Conservation (phyloP, 2,888 invertebrate genomes). For the Cistogaster globosa region DNA sequence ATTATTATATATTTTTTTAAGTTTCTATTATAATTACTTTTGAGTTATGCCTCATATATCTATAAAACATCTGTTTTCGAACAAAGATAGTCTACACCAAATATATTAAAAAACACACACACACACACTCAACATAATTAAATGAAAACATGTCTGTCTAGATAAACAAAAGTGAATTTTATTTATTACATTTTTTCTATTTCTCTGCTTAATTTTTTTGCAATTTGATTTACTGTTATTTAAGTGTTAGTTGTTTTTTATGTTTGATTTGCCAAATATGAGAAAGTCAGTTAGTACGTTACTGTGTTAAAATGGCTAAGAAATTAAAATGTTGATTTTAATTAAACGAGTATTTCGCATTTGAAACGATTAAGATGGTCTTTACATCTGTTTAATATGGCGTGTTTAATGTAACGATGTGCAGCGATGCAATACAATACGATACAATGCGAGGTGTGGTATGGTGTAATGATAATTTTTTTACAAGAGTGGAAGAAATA, state of each 20-base stretch:
- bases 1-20: too few relatives aligned
- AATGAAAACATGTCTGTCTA: conserved; percentile 38
- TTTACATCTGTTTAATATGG: conserved; percentile 17
- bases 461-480: conserved; percentile 14
- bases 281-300: conserved; percentile 70
- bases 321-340: conserved; percentile 55
- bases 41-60: too few relatives aligned
- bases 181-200: conserved; percentile 4
- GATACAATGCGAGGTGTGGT: not conserved
- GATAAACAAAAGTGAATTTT: conserved; percentile 42
- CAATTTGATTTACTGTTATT: conserved; percentile 29
- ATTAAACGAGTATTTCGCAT: conserved; percentile 40
- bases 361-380: conserved; percentile 29
- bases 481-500: conserved; percentile 2
- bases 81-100: not conserved
- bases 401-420: not conserved
- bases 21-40: too few relatives aligned
- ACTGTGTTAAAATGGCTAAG: conserved; percentile 65
- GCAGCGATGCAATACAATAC: not conserved
- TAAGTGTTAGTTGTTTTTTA: conserved; percentile 8
- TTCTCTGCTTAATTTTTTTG: conserved; percentile 16
- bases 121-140: conserved; percentile 1
- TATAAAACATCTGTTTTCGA: too few relatives aligned
- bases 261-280: conserved; percentile 55
- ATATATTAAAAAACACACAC: not conserved